Evolutionary conservation across 2,113 vertebrate species (phyloP).

Genomic region (Corapipo altera): DNA sequence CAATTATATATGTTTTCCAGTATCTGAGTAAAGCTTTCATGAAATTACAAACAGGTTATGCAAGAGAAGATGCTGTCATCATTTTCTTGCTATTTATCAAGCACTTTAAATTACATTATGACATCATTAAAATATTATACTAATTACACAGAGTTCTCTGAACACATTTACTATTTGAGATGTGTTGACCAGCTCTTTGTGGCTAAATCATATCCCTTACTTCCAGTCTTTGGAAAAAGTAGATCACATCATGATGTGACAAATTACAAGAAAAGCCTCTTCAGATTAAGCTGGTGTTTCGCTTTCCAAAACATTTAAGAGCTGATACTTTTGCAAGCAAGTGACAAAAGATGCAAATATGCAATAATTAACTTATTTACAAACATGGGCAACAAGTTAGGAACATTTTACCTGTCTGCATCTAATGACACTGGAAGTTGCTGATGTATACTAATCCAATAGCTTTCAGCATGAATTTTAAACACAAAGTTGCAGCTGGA

Average conservation of each 20-base stretch:
- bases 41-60: neutral
- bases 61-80: neutral
- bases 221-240: neutral
- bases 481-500: neutral
- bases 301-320: neutral
- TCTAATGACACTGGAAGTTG: neutral
- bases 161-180: neutral
- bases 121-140: neutral
- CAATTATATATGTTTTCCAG: neutral
- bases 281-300: neutral
- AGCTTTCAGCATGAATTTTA: neutral
- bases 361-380: neutral
- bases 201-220: neutral
- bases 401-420: neutral
- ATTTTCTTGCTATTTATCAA: neutral
- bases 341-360: neutral
- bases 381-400: neutral
- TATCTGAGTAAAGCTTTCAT: neutral
- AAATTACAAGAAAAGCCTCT: neutral
- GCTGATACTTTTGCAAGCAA: neutral
- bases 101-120: neutral
- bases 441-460: neutral
- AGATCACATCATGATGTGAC: neutral
- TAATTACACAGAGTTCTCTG: neutral
- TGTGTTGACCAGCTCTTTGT: neutral